Percentiles rank a stretch among this genome's conserved stretches.
Conservation (phyloP, 2,888 invertebrate species). For the Drosophila prostipennis region DNA sequence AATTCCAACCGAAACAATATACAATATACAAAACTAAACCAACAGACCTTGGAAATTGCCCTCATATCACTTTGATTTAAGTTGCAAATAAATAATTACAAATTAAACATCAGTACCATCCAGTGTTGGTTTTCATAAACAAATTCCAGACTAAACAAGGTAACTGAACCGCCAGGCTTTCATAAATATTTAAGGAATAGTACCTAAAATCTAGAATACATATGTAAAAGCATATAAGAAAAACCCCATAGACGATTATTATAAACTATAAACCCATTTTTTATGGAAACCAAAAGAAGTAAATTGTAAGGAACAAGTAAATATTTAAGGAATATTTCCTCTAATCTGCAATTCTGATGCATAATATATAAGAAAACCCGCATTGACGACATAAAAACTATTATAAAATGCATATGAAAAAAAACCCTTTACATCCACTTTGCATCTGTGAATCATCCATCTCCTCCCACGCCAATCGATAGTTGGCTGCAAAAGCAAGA, state of each 20-base stretch:
- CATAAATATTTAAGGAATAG: not conserved
- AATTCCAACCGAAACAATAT: too few relatives aligned
- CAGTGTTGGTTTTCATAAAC: not conserved
- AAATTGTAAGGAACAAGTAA: too few relatives aligned
- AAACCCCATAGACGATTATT: too few relatives aligned
- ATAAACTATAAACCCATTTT: too few relatives aligned
- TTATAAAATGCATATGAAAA: not conserved
- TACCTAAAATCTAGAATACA: not conserved
- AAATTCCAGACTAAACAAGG: not conserved
- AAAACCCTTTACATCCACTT: not conserved
- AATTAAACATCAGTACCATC: not conserved
- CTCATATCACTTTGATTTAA: too few relatives aligned
- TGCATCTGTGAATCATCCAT: not conserved
- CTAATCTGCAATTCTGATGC: not conserved
- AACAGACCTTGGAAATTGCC: too few relatives aligned
- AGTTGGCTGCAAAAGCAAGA: conserved; percentile 8
- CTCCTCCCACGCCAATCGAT: conserved; percentile 14
- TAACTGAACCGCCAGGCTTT: not conserved
- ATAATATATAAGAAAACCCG: not conserved
- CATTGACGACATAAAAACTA: not conserved
- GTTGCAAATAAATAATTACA: too few relatives aligned
- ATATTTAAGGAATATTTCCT: not conserved
- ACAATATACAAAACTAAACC: too few relatives aligned
- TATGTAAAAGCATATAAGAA: too few relatives aligned
- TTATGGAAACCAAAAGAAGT: not conserved